Conservation (phyloP, 2,888 invertebrate genomes). For the Aelia acuminata region DNA sequence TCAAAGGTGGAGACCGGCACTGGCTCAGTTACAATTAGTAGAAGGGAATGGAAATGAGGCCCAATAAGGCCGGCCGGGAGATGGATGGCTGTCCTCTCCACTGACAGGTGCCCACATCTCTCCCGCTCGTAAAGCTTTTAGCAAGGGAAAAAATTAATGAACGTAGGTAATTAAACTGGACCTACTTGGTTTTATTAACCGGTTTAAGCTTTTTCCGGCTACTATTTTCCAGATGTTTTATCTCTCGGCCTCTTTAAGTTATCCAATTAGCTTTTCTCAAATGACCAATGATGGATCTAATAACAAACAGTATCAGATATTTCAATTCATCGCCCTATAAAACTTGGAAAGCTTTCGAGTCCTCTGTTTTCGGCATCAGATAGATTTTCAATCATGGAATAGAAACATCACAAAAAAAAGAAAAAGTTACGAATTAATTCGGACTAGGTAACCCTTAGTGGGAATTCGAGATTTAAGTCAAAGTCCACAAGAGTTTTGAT, state of each 20-base stretch:
- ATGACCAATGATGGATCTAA: neutral
- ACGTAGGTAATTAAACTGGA: constrained; percentile 34
- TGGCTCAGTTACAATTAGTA: constrained; percentile 12
- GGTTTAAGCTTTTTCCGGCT: constrained; percentile 45
- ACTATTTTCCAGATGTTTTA: constrained; percentile 35
- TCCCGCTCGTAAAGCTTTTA: constrained; percentile 20
- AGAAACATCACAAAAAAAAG: neutral
- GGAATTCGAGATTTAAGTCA: too few relatives aligned
- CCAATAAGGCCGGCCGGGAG: constrained; percentile 7
- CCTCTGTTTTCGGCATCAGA: neutral
- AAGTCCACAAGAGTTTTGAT: too few relatives aligned
- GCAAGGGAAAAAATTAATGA: constrained; percentile 45
- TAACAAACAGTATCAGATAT: neutral
- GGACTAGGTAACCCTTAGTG: too few relatives aligned
- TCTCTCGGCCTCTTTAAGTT: neutral
- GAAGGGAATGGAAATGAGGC: constrained; percentile 20
- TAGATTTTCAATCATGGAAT: neutral
- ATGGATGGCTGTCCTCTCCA: neutral
- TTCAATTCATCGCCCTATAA: neutral
- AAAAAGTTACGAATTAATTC: neutral
- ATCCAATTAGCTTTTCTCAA: constrained; percentile 26
- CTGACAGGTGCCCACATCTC: constrained; percentile 27
- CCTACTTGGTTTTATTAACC: constrained; percentile 45
- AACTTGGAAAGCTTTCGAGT: neutral
- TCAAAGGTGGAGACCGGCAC: neutral